Percentiles rank a stretch among this genome's conserved stretches.
Conservation (phyloP, 2,113 vertebrate genomes). For the Carassius gibelio region DNA sequence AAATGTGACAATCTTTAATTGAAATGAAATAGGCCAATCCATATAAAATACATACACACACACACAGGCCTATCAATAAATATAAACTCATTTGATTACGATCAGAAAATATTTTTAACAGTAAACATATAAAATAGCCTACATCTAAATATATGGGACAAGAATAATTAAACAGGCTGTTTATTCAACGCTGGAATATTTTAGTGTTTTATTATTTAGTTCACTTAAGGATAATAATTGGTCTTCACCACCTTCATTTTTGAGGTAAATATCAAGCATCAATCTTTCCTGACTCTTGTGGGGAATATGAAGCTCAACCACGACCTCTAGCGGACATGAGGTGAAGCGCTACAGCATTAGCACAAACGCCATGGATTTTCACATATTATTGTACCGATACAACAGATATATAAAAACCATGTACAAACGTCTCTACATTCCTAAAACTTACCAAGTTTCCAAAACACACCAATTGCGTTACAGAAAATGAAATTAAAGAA, state of each 20-base stretch:
- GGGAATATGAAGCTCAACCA: not conserved
- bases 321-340: constrained; percentile 13
- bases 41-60: not conserved
- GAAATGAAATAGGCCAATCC: not conserved
- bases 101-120: not conserved
- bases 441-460: not conserved
- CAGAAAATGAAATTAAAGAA: not conserved
- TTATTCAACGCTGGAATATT: not conserved
- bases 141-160: too few species aligned
- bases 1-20: not conserved
- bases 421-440: not conserved
- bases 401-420: not conserved
- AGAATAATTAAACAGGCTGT: not conserved
- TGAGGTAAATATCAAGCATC: not conserved
- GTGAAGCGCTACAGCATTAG: not conserved
- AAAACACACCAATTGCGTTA: not conserved
- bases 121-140: not conserved
- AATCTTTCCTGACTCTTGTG: not conserved
- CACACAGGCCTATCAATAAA: not conserved
- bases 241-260: not conserved
- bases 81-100: not conserved
- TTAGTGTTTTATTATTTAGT: not conserved
- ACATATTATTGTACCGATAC: not conserved
- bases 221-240: not conserved
- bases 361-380: not conserved